Base-by-base conservation (phyloP, 2,797 vertebrate species). In the Paramormyrops hopkinsi region DNA sequence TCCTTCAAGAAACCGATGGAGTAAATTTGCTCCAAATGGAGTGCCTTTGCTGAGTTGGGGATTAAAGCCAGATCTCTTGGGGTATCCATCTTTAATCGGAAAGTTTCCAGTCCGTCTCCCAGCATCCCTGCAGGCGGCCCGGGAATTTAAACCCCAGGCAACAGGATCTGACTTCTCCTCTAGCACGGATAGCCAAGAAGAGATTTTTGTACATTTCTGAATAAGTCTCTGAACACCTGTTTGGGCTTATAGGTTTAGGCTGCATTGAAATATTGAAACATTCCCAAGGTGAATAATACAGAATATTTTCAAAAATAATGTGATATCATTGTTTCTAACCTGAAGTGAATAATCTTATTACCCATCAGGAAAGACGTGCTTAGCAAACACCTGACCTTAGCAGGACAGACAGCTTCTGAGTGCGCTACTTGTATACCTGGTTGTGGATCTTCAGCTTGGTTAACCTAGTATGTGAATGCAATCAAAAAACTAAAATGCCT, bases 131-230 rank as follows among this genome's bases (percentile, higher is more conserved):
- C 25, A 25, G 87, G 87, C 41, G 46, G 65, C 41, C 33, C 8
- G 17, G n/a, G 87, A 73, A 88, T 76, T 33, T 46, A 89, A 65
- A 89, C 88, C 79, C 62, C 87, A 85, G 54, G 79, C 41, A 65
- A 65, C 59, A 69, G 41, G 87, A 69, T 65, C 54, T 17, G 53
- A 56, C 88, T 59, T 89, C 50, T 84, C 76, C 82, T 79, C 76
- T 59, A 29, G 37, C 22, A 59, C 1, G 2, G 5, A 53, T 51
- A 88, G 5, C n/a, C 56, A 33, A 51, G n/a, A 88, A 51, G 22
- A 83, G 73, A 88, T 88, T 69, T 88, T 22, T 88, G 17, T 65
- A 79, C 33, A 19, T 29, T 73, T 88, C 6, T 73, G 87, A 69
- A 88, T 29, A 88, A 76, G 87, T 69, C 48, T 88, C 17, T 51